phyloP scores from a whole-genome alignment of 2,888 invertebrate species.

The Drosophila meridionalis region DNA sequence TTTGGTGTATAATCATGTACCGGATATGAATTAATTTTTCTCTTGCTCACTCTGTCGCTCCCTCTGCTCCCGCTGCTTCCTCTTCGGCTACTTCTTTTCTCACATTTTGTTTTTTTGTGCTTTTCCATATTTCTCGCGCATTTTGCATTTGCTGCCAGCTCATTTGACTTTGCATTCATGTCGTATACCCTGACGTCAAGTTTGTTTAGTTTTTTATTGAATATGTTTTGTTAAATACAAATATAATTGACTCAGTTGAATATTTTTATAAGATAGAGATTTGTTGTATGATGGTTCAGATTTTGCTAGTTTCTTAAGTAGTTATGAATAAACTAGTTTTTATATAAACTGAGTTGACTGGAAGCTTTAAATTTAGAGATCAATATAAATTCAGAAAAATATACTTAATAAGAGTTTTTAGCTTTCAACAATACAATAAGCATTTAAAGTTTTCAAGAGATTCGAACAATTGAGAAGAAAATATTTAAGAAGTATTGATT shows the following conservation, averaged over 20 bases:
- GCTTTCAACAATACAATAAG: too few relatives aligned
- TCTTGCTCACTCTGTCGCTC: conserved; percentile 25
- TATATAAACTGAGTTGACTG: too few relatives aligned
- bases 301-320: too few relatives aligned
- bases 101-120: background rate
- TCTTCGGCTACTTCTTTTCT: conserved; percentile 1
- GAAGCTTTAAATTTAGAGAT: too few relatives aligned
- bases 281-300: background rate
- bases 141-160: conserved; percentile 48
- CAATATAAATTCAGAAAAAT: too few relatives aligned
- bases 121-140: conserved; percentile 47
- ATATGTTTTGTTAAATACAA: background rate
- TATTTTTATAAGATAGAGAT: background rate
- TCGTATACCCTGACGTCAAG: conserved; percentile 9
- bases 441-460: too few relatives aligned
- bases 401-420: too few relatives aligned
- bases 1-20: conserved; percentile 80
- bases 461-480: too few relatives aligned
- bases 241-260: background rate
- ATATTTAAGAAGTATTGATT: too few relatives aligned
- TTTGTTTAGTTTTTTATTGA: background rate
- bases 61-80: background rate
- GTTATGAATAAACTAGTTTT: too few relatives aligned
- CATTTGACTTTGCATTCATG: conserved; percentile 23
- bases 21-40: conserved; percentile 82